A percentile compares a stretch with the other conserved stretches of the same genome.
Conservation (phyloP, 1,140 invertebrate genomes). For the Tachypleus tridentatus region DNA sequence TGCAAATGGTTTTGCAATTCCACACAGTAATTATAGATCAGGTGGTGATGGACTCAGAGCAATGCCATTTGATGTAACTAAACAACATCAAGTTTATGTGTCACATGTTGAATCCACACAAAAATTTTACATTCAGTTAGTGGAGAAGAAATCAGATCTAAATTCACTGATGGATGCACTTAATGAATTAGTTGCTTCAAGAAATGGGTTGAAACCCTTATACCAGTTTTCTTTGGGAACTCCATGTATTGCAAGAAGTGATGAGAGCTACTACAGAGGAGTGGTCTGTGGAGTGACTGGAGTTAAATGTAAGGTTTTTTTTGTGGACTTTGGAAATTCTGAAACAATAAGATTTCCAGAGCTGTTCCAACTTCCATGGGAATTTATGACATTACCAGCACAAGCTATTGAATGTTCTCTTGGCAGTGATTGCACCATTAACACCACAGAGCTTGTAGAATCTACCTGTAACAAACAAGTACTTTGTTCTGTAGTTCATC, state of each 20-base stretch:
- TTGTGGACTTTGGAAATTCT: conserved; percentile 62
- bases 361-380: conserved; percentile 36
- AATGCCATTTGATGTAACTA: conserved; percentile 8
- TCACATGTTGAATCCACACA: conserved; percentile 1
- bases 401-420: conserved; percentile 64
- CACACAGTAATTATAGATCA: not conserved
- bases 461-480: too few relatives aligned
- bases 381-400: conserved; percentile 46
- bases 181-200: not conserved
- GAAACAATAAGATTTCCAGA: conserved; percentile 39
- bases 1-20: conserved; percentile 6
- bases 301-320: conserved; percentile 41
- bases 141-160: conserved; percentile 9
- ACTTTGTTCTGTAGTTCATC: too few relatives aligned
- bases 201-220: conserved; percentile 4
- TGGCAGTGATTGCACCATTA: conserved; percentile 25
- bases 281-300: not conserved
- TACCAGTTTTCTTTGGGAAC: not conserved
- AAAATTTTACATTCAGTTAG: conserved; percentile 13
- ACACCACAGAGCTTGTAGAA: too few relatives aligned
- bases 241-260: conserved; percentile 7
- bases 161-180: conserved; percentile 12
- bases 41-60: not conserved
- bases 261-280: conserved; percentile 2
- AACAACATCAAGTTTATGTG: conserved; percentile 8